phyloP scores from a whole-genome alignment of 2,888 invertebrate species.

The Lasioglossum oenotherae region DNA sequence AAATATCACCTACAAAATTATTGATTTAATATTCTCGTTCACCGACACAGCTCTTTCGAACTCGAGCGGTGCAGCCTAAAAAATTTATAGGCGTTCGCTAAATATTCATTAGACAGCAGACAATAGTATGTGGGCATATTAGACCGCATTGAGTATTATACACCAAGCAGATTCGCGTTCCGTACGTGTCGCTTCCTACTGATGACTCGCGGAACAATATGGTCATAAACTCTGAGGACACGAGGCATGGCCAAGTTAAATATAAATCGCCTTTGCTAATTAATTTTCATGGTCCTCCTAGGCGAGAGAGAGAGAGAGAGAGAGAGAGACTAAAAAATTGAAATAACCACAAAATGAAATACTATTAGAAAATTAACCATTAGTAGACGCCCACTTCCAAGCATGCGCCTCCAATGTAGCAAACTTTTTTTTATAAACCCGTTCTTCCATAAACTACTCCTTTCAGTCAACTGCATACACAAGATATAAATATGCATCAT shows the following conservation, averaged over 20 bases:
- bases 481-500: not conserved
- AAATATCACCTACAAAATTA: not conserved
- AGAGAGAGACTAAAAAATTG: not conserved
- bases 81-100: not conserved
- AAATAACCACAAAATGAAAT: not conserved
- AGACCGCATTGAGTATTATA: not conserved
- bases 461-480: not conserved
- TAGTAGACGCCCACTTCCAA: not conserved
- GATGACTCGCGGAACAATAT: not conserved
- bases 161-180: not conserved
- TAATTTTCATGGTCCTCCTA: not conserved
- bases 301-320: not conserved
- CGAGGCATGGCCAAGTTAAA: not conserved
- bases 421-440: not conserved
- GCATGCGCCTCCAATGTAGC: not conserved
- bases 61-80: not conserved
- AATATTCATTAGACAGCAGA: conserved; percentile 10
- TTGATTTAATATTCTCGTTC: not conserved
- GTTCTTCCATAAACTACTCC: not conserved
- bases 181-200: not conserved
- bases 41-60: not conserved
- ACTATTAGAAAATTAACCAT: not conserved
- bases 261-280: not conserved
- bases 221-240: not conserved
- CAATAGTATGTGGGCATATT: conserved; percentile 10